A percentile compares a stretch with the other conserved stretches of the same genome.
Evolutionary conservation across 2,797 vertebrate species (phyloP).

Genomic region (Lycodopsis pacificus): DNA sequence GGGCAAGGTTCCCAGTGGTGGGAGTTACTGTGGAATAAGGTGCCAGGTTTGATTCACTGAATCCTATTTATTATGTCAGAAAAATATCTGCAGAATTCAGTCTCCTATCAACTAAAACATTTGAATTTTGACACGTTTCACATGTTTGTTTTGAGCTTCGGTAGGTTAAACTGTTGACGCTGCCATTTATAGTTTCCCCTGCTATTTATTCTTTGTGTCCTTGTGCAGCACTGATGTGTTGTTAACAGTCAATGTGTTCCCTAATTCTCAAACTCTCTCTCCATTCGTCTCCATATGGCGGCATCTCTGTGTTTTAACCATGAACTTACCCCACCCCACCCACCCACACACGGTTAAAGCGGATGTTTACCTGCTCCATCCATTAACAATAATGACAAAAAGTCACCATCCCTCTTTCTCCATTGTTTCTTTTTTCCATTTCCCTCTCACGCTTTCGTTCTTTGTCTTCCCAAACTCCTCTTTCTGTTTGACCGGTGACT

Average conservation of each 20-base stretch:
- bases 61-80: neutral
- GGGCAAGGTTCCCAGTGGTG: neutral
- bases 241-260: conserved; percentile 21
- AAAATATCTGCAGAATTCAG: neutral
- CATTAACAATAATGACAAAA: conserved; percentile 50
- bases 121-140: neutral
- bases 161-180: neutral
- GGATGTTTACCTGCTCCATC: conserved; percentile 56
- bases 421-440: conserved; percentile 24
- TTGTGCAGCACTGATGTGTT: conserved; percentile 17
- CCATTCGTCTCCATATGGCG: conserved; percentile 22
- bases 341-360: conserved; percentile 22
- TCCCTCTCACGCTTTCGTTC: conserved; percentile 44
- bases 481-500: conserved; percentile 35
- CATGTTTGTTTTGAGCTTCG: neutral
- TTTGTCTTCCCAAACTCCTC: neutral
- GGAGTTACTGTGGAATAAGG: neutral
- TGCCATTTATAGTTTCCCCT: neutral
- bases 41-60: neutral
- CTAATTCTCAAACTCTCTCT: conserved; percentile 30
- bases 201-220: neutral
- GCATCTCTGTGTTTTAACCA: conserved; percentile 39
- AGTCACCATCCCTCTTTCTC: conserved; percentile 2
- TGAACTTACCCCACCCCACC: conserved; percentile 31
- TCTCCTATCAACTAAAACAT: neutral